Percentiles rank a stretch among this genome's conserved stretches.
Evolutionary conservation across 1,140 invertebrate species (phyloP).

Genomic region (Drosophila tristis): DNA sequence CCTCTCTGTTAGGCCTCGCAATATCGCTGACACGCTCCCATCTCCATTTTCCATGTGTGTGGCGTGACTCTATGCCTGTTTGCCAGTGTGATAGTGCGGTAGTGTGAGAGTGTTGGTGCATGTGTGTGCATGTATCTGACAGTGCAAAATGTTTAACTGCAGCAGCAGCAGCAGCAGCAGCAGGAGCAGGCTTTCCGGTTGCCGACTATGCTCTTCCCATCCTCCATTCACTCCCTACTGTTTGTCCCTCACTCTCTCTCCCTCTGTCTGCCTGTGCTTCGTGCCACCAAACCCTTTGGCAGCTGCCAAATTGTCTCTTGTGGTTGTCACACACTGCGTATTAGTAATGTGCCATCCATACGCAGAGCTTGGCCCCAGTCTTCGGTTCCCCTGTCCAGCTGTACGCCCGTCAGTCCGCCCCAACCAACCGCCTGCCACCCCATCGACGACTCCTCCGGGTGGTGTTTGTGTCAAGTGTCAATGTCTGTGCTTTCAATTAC

Average conservation of each 20-base stretch:
- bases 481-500: slow-evolving; percentile 80
- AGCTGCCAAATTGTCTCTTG: slow-evolving; percentile 82
- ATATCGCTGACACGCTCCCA: slow-evolving; percentile 1
- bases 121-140: slow-evolving; percentile 29
- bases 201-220: slow-evolving; percentile 42
- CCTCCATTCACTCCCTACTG: not conserved
- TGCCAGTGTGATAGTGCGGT: not conserved
- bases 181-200: slow-evolving; percentile 53
- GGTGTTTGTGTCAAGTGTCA: slow-evolving; percentile 79
- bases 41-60: slow-evolving; percentile 11
- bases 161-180: slow-evolving; percentile 55
- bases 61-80: slow-evolving; percentile 35
- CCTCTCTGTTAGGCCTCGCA: too few species aligned
- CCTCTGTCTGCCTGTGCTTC: slow-evolving; percentile 20
- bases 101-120: too few species aligned
- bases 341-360: slow-evolving; percentile 77
- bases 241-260: not conserved
- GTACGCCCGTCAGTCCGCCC: slow-evolving; percentile 3
- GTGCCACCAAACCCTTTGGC: slow-evolving; percentile 66
- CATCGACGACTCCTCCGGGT: slow-evolving; percentile 22
- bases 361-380: too few species aligned
- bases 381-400: slow-evolving; percentile 18
- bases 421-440: slow-evolving; percentile 14
- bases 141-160: slow-evolving; percentile 74
- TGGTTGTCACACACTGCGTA: slow-evolving; percentile 81